These are phyloP conservation scores for Lithophane leautieri DNA, from an alignment of 2,888 invertebrate genomes.

Conservation along the genomic window DNA sequence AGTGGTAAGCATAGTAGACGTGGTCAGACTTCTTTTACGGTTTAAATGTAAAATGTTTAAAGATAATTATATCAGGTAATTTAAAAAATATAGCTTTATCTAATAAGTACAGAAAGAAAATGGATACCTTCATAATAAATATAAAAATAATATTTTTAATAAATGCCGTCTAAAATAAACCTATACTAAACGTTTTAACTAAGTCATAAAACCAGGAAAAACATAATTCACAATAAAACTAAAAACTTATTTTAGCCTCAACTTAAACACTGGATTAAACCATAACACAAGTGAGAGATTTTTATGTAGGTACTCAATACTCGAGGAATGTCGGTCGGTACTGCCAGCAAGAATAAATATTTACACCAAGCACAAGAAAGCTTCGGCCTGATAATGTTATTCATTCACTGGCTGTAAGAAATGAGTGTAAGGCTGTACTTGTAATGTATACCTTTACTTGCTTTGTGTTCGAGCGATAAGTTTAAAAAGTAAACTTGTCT, in stretches of 20 bases:
- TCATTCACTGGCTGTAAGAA: constrained; percentile 67
- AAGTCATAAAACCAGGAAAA: constrained; percentile 5
- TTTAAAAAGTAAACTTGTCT: constrained; percentile 62
- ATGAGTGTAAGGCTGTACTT: constrained; percentile 67
- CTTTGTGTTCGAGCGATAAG: constrained; percentile 51
- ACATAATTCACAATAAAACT: constrained; percentile 4
- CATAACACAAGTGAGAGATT: constrained; percentile 63
- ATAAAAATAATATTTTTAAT: not conserved
- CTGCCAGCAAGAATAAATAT: constrained; percentile 65
- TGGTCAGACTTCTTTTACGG: not conserved
- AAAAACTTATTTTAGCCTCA: constrained; percentile 42
- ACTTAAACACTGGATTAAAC: constrained; percentile 56
- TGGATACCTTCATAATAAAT: not conserved
- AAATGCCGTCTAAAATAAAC: not conserved
- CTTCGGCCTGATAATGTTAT: constrained; percentile 65
- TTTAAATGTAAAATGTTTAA: not conserved
- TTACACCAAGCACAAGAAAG: constrained; percentile 67
- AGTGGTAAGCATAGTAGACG: not conserved
- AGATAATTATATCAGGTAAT: not conserved
- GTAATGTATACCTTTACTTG: constrained; percentile 64
- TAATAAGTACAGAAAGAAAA: not conserved
- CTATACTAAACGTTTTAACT: not conserved
- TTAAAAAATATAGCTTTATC: not conserved
- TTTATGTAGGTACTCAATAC: constrained; percentile 62
- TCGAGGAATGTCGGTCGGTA: constrained; percentile 59